These are phyloP conservation scores for Carapus acus DNA, from an alignment of 2,797 vertebrate species.

Conservation along the genomic window DNA sequence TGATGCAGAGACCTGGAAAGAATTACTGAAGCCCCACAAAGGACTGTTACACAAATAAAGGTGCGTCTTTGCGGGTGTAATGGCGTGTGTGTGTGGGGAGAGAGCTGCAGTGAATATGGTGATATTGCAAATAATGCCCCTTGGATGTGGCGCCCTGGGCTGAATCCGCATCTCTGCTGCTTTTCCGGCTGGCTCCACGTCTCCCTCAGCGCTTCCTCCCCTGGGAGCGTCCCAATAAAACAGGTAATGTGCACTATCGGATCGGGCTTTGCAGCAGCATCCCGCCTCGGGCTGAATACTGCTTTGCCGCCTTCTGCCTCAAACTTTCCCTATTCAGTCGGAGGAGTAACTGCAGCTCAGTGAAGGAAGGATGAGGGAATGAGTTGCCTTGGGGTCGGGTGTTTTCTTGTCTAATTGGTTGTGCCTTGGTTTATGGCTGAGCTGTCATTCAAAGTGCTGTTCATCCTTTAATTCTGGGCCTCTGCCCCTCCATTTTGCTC, in stretches of 20 bases:
- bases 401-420: too few relatives aligned
- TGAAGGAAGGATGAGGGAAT: neutral
- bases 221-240: neutral
- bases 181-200: neutral
- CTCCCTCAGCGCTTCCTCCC: neutral
- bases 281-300: constrained; percentile 5
- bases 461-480: neutral
- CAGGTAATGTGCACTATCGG: constrained; percentile 1
- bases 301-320: neutral
- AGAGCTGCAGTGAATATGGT: constrained; percentile 16
- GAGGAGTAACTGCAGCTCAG: neutral
- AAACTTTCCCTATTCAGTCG: neutral
- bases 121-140: constrained; percentile 9
- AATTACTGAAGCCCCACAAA: constrained; percentile 18
- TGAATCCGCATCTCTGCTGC: neutral
- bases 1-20: constrained; percentile 11
- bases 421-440: constrained; percentile 3
- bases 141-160: constrained; percentile 3
- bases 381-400: constrained; percentile 12
- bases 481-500: neutral
- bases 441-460: neutral
- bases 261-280: constrained; percentile 1
- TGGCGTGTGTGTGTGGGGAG: neutral
- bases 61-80: too few relatives aligned
- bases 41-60: constrained; percentile 3